A percentile compares a stretch with the other conserved stretches of the same genome.
These are phyloP conservation scores for Saccostrea glomerata DNA, from an alignment of 1,140 invertebrate species.

Conservation along the genomic window DNA sequence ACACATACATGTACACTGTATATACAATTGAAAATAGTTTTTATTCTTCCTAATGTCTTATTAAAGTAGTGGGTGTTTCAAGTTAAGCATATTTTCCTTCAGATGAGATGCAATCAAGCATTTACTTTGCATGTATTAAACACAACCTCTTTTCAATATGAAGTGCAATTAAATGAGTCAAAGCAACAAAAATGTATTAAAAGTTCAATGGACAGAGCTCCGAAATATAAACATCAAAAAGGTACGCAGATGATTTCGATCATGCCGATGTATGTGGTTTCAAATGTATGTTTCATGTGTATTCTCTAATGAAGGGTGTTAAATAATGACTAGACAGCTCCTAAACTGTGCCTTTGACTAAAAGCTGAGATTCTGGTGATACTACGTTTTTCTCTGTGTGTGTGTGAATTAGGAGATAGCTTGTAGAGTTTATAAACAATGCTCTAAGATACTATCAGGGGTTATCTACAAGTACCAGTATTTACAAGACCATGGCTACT, in stretches of 20 bases:
- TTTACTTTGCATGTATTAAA: neutral
- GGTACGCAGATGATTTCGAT: neutral
- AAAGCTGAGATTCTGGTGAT: constrained; percentile 1
- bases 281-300: neutral
- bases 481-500: no score
- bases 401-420: no score
- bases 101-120: constrained; percentile 6
- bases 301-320: neutral
- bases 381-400: neutral
- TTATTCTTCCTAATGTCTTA: neutral
- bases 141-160: neutral
- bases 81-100: neutral
- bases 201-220: neutral
- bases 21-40: neutral
- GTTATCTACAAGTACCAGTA: no score
- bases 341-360: neutral
- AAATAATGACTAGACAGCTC: neutral
- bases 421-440: no score
- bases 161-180: neutral
- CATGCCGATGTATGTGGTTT: neutral
- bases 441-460: no score
- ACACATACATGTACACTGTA: neutral
- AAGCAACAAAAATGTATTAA: neutral
- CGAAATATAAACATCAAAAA: neutral
- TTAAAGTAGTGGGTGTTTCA: neutral